phyloP scores from a whole-genome alignment of 2,113 vertebrate species.

The Phalacrocorax pelagicus region DNA sequence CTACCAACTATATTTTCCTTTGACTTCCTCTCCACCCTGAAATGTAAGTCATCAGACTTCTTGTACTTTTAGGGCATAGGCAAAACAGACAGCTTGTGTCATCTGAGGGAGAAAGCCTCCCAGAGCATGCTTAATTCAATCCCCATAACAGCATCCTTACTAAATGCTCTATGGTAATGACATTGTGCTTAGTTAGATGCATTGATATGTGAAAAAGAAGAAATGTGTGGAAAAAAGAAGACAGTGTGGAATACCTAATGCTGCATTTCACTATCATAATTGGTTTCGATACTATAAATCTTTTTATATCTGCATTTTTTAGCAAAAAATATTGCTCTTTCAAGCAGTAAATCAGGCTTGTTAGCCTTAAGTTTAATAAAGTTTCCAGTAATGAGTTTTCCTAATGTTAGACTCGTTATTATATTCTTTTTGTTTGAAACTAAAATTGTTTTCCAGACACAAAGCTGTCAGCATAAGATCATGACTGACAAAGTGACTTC shows the following conservation, averaged over 20 bases:
- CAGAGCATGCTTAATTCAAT: neutral
- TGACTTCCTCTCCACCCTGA: neutral
- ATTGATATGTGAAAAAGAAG: neutral
- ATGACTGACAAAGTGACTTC: neutral
- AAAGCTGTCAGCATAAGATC: neutral
- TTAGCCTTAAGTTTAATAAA: slow-evolving; percentile 46
- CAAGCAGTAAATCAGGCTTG: slow-evolving; percentile 36
- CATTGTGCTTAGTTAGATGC: neutral
- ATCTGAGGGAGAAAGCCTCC: neutral
- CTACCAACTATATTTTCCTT: rapidly evolving
- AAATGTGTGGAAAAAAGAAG: neutral
- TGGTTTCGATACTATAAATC: neutral
- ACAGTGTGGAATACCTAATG: neutral
- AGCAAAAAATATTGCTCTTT: neutral
- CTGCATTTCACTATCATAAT: neutral
- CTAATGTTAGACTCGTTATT: slow-evolving; percentile 54
- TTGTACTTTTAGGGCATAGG: neutral
- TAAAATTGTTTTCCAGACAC: slow-evolving; percentile 18
- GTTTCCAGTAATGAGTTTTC: slow-evolving; percentile 55
- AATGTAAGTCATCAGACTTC: neutral
- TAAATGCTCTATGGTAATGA: neutral
- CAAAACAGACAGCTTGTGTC: neutral
- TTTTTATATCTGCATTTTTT: neutral
- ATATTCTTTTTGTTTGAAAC: slow-evolving; percentile 34
- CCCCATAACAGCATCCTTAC: neutral